Conservation (phyloP, 2,797 vertebrate genomes). For the Poeciliopsis paucimaculata region DNA sequence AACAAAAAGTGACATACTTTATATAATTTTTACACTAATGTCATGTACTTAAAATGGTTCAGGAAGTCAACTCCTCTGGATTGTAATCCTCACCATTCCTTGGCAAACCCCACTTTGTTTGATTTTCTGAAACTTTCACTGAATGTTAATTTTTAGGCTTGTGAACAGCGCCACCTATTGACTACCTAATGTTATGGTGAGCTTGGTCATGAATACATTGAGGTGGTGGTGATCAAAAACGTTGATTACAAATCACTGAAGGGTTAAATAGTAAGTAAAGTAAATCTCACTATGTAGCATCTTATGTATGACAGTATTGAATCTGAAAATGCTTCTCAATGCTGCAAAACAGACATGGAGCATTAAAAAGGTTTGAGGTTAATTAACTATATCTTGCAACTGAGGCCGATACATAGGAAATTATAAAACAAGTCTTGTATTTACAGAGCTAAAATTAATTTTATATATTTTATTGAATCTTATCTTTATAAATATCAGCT, state of each 20-base stretch:
- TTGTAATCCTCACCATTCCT: background rate
- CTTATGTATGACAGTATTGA: background rate
- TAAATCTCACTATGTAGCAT: background rate
- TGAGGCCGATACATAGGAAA: background rate
- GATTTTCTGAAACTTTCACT: background rate
- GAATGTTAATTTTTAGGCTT: background rate
- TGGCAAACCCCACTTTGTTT: background rate
- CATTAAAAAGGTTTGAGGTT: background rate
- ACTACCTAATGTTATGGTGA: background rate
- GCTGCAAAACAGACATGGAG: background rate
- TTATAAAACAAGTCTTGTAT: background rate
- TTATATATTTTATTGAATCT: background rate
- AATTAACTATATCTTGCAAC: background rate
- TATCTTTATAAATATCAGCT: constrained; percentile 5
- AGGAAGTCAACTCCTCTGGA: background rate
- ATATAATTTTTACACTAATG: background rate
- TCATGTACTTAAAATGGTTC: background rate
- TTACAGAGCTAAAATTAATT: background rate
- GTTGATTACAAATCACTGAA: background rate
- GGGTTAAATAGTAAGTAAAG: background rate
- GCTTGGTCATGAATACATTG: background rate
- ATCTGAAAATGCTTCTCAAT: background rate
- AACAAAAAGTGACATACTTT: background rate
- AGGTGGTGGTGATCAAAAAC: background rate
- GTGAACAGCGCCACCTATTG: background rate